Base-by-base conservation (phyloP, 1,140 invertebrate genomes). In the Lamellibrachia luymesi region DNA sequence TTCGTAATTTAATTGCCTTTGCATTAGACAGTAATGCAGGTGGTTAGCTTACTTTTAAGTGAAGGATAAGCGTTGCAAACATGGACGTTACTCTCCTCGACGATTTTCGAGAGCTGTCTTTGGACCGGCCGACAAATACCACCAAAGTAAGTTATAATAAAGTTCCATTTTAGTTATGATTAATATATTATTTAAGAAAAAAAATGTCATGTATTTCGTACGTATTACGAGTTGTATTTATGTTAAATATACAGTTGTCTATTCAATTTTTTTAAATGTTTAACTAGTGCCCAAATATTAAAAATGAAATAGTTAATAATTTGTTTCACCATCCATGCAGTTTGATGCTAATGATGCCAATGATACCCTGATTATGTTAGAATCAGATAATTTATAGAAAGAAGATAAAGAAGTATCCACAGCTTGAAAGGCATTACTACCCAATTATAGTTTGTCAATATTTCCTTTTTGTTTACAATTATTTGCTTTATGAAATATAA, bases 31-130 rank as follows among this genome's bases (percentile, higher is more conserved):
- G 64, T 80, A 80, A 80, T 80, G 64, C 64, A 80, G 4, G 64
- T 80, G 64, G 64, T 80, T 80, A 80, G 64, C 64, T 80, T 80
- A 80, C 64, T 80, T 80, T 80, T 80, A 80, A 80, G 64, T 80
- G 64, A 80, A 80, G 2, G 64, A 80, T 80, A 80, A 80, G 64
- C 64, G 64, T 80, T 22, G 64, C 64, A 80, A 80, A 80, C 64
- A 80, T 80, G 64, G 64, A 80, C 64, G 64, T 80, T 80, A 80
- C 64, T 80, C 64, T 80, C 64, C 64, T 80, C 64, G 64, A 80
- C 64, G 64, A 80, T 80, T 80, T 80, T 80, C 64, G 64, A 80
- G 64, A 80, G 64, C 64, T 80, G 64, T 80, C 64, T 80, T 80
- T 80, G 64, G 64, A 80, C 64, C 13, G 64, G 13, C 64, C 64